Percentiles rank a stretch among this genome's conserved stretches.
These are phyloP conservation scores for Marcusenius ussheri DNA, from an alignment of 2,113 vertebrate genomes.

Conservation along the genomic window DNA sequence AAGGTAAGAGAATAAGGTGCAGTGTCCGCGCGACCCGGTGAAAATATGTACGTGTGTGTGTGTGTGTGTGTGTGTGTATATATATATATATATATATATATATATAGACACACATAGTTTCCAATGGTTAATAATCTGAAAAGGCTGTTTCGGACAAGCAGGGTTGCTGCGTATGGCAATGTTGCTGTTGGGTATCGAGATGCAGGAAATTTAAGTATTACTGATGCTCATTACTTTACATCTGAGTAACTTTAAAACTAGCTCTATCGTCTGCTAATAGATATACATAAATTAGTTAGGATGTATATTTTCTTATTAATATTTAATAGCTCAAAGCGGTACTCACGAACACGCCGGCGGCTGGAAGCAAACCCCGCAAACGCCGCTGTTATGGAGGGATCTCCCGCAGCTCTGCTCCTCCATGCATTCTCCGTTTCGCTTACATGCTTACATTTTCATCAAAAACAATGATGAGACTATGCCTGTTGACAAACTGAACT, in stretches of 20 bases:
- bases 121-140: background rate
- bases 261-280: background rate
- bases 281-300: background rate
- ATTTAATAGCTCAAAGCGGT: background rate
- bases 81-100: background rate
- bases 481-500: background rate
- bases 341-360: background rate
- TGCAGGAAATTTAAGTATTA: background rate
- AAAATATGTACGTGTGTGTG: background rate
- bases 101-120: background rate
- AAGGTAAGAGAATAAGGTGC: background rate
- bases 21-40: background rate
- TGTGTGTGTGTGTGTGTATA: too few species aligned
- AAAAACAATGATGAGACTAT: background rate
- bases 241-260: background rate
- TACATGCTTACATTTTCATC: background rate
- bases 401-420: background rate
- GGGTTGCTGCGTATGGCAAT: background rate
- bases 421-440: background rate
- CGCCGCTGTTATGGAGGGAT: background rate
- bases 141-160: background rate
- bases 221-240: background rate
- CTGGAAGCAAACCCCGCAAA: background rate
- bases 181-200: background rate
- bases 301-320: background rate